Base-by-base conservation (phyloP, 2,888 invertebrate genomes). In the Ischnus inquisitorius region DNA sequence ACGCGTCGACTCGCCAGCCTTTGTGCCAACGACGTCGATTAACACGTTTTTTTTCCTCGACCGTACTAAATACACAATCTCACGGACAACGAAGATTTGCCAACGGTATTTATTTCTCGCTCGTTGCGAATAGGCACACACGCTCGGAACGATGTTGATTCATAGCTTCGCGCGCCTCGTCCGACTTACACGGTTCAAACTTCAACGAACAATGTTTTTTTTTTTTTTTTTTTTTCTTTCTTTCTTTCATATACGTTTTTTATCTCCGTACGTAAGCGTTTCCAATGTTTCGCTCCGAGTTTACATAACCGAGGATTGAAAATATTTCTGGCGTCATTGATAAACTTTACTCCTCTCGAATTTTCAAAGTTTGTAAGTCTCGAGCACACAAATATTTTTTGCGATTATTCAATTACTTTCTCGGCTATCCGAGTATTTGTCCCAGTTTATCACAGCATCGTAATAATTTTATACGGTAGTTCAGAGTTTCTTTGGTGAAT, bases 101-200 rank as follows among this genome's bases (percentile, higher is more conserved):
- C 16, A 22, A 57, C 25, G 57, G 57, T 57, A 14, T 57, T 22
- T 57, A 57, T 57, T 57, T 12, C 12, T 22, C 57, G 57, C 10
- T 22, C 22, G 10, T 19, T 51, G 12, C 22, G 57, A 57, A 10
- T 14, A 46, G 3, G 3, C n/a, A 12, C n/a, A 46, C 12, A 25
- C 57, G 57, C 25, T 51, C 16, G 25, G 25, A 22, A 22, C 22
- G 57, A 57, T 57, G 57, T 4, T 34, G 34, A 57, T 57, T 57
- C 22, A 25, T 22, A 57, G 19, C 25, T 25, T 57, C 25, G 12
- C 25, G 12, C 10, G 22, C 22, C 57, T 14, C 10, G 57, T 22
- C 19, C 57, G 51, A 57, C 10, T 22, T 19, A 14, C n/a, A n/a
- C 57, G 25, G 14, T 22, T 4, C 57, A 25, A 57, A 25, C 57